phyloP scores from a whole-genome alignment of 64 coral and sea anemone species.

The Anthopleura sola region DNA sequence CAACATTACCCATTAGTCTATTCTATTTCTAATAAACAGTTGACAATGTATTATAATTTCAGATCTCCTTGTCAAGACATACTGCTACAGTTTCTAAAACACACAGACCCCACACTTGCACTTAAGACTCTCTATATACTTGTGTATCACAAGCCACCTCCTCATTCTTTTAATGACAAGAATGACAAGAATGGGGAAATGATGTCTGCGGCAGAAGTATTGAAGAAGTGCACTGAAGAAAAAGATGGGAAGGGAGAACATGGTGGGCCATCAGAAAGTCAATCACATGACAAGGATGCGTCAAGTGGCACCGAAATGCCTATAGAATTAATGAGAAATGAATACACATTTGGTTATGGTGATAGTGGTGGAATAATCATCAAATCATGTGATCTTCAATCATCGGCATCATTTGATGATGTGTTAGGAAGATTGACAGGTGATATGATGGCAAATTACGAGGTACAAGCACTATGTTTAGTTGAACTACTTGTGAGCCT shows the following conservation, averaged over 20 bases:
- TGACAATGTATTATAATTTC: background rate
- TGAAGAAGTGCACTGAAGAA: background rate
- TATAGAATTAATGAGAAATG: conserved; percentile 33
- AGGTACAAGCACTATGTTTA: conserved; percentile 64
- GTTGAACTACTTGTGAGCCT: conserved; percentile 62
- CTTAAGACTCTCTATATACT: conserved; percentile 63
- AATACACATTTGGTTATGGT: conserved; percentile 70
- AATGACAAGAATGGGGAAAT: background rate
- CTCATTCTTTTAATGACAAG: background rate
- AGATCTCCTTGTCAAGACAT: conserved; percentile 84
- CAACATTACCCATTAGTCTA: too few species aligned
- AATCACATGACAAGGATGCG: background rate
- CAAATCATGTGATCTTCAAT: background rate
- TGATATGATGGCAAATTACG: conserved; percentile 19
- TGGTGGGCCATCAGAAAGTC: background rate
- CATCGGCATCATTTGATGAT: background rate
- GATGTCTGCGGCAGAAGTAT: background rate
- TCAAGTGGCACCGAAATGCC: background rate
- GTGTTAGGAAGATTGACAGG: conserved; percentile 23
- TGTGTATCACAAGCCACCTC: conserved; percentile 42
- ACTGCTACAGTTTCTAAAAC: conserved; percentile 67
- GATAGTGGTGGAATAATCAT: conserved; percentile 68
- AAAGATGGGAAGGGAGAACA: background rate
- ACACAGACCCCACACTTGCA: conserved; percentile 31
- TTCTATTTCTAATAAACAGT: background rate